Percentiles rank a stretch among this genome's conserved stretches.
These are phyloP conservation scores for Orientallactaga sibirica DNA, from an alignment of 2,797 vertebrate species.

Conservation along the genomic window DNA sequence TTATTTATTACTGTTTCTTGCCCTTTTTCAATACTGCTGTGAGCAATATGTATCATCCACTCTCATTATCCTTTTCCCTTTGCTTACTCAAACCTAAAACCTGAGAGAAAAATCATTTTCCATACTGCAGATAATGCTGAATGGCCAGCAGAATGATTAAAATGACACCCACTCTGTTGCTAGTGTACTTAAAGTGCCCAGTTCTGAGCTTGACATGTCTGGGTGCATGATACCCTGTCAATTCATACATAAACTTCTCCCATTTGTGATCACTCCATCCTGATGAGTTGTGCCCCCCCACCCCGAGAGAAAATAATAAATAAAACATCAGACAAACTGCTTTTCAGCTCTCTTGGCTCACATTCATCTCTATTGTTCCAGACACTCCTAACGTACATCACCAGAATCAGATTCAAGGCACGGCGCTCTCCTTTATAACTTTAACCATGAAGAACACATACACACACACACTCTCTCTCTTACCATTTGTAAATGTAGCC, in stretches of 20 bases:
- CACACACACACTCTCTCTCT: not conserved
- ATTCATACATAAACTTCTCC: conserved; percentile 27
- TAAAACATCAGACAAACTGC: conserved; percentile 65
- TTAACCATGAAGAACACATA: conserved; percentile 9
- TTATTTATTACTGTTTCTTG: conserved; percentile 59
- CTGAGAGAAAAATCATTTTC: conserved; percentile 39
- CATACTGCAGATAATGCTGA: not conserved
- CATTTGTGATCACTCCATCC: conserved; percentile 11
- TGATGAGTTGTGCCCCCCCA: not conserved
- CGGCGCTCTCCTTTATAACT: not conserved
- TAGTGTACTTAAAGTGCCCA: not conserved
- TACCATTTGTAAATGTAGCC: conserved; percentile 50
- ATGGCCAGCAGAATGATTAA: not conserved
- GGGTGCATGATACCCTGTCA: not conserved
- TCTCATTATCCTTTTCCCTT: conserved; percentile 38
- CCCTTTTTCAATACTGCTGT: conserved; percentile 34
- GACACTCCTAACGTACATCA: not conserved
- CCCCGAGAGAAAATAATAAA: conserved; percentile 62
- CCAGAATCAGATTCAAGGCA: conserved; percentile 37
- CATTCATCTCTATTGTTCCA: conserved; percentile 40
- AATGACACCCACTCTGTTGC: not conserved
- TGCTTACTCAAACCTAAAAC: conserved; percentile 37
- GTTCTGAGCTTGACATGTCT: not conserved
- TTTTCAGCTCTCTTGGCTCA: conserved; percentile 50
- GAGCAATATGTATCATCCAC: conserved; percentile 15